phyloP scores from a whole-genome alignment of 2,888 invertebrate species.

The Drosophila nigricruria region DNA sequence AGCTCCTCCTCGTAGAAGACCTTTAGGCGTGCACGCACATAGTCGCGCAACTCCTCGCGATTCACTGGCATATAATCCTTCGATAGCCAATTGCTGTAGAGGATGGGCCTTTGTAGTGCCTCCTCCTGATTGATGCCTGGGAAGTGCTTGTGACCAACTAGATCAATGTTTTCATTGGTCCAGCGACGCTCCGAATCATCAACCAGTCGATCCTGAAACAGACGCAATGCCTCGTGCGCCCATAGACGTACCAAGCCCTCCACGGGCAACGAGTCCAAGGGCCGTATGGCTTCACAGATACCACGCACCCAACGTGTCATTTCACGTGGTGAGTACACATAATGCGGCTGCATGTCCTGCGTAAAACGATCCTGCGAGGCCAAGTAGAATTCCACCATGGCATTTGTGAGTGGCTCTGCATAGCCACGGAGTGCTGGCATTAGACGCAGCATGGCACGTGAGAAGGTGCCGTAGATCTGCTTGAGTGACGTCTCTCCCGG shows the following conservation, averaged over 20 bases:
- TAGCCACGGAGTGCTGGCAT: constrained; percentile 96
- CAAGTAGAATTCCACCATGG: constrained; percentile 99
- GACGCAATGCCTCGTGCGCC: constrained; percentile 99
- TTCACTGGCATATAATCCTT: constrained; percentile 99
- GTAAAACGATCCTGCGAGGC: constrained; percentile 99
- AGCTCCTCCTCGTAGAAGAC: constrained; percentile 99
- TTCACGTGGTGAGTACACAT: constrained; percentile 99
- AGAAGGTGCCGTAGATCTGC: constrained; percentile 99
- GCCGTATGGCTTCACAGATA: constrained; percentile 99
- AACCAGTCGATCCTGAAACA: constrained; percentile 98
- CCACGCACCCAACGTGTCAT: constrained; percentile 99
- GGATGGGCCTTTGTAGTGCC: constrained; percentile 96
- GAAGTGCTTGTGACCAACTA: constrained; percentile 97
- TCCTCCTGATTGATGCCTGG: constrained; percentile 93
- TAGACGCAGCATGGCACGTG: constrained; percentile 98
- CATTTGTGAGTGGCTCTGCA: constrained; percentile 98
- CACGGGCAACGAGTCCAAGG: constrained; percentile 94
- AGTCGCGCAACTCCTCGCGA: constrained; percentile 96
- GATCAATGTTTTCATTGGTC: constrained; percentile 99
- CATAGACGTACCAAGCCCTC: constrained; percentile 99
- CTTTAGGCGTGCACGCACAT: constrained; percentile 98
- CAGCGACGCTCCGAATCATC: constrained; percentile 97
- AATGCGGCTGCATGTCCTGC: constrained; percentile 99
- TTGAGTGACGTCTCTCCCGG: constrained; percentile 99
- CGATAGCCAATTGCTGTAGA: constrained; percentile 99